Percentiles rank a stretch among this genome's conserved stretches.
These are phyloP conservation scores for Ptyas mucosa DNA, from an alignment of 2,113 vertebrate species.

Conservation along the genomic window DNA sequence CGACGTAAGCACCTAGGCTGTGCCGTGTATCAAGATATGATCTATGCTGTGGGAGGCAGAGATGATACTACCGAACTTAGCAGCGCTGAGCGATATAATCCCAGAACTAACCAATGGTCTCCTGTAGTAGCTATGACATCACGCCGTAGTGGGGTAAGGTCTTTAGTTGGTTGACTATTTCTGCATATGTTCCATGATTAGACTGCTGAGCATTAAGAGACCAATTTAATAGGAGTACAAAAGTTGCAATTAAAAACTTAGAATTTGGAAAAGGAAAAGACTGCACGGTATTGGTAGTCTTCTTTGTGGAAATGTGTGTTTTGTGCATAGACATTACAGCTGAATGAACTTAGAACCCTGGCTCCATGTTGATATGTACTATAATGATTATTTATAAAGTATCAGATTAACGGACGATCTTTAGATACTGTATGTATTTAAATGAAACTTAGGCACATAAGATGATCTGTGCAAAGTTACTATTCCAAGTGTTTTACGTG, in stretches of 20 bases:
- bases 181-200: not conserved
- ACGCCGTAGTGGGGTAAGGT: conserved; percentile 88
- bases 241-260: not conserved
- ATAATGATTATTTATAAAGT: not conserved
- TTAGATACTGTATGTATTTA: not conserved
- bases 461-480: not conserved
- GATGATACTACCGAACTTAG: conserved; percentile 98
- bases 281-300: not conserved
- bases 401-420: not conserved
- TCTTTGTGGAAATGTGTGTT: not conserved
- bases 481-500: not conserved
- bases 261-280: not conserved
- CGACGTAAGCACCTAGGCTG: conserved; percentile 96
- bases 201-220: not conserved
- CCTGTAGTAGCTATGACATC: conserved; percentile 98
- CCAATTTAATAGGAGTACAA: not conserved
- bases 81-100: conserved; percentile 96
- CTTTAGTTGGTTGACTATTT: conserved; percentile 13
- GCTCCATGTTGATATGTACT: not conserved
- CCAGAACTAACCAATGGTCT: conserved; percentile 97
- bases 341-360: not conserved
- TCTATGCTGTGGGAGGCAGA: conserved; percentile 94
- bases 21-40: conserved; percentile 98
- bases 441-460: not conserved
- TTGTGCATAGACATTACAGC: not conserved